A percentile compares a stretch with the other conserved stretches of the same genome.
Evolutionary conservation across 1,140 invertebrate genomes (phyloP).

Genomic region (Andrena cerasifolii): DNA sequence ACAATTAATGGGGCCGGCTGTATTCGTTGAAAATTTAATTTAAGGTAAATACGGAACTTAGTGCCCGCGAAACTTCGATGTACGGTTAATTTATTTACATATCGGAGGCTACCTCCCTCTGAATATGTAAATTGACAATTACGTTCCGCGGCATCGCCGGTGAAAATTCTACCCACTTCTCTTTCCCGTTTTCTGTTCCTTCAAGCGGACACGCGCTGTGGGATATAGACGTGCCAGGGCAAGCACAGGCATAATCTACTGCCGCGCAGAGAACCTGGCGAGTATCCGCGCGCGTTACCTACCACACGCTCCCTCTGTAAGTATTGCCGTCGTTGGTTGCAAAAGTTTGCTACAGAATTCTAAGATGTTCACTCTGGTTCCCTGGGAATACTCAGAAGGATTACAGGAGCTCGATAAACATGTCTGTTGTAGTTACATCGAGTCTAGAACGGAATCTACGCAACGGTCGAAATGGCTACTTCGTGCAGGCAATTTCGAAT

Average conservation of each 20-base stretch:
- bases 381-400: background rate
- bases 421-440: slow-evolving; percentile 18
- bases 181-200: background rate
- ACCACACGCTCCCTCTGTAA: background rate
- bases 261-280: background rate
- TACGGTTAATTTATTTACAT: slow-evolving; percentile 56
- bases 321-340: background rate
- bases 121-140: slow-evolving; percentile 57
- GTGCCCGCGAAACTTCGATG: slow-evolving; percentile 50
- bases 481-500: slow-evolving; percentile 3
- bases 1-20: slow-evolving; percentile 47
- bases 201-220: background rate
- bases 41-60: slow-evolving; percentile 52
- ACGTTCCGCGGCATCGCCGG: slow-evolving; percentile 16
- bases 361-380: background rate
- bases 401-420: slow-evolving; percentile 6
- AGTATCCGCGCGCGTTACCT: background rate
- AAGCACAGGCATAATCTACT: background rate
- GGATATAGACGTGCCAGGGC: background rate
- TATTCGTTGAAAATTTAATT: slow-evolving; percentile 58
- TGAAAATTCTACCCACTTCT: background rate
- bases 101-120: slow-evolving; percentile 32
- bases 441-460: background rate
- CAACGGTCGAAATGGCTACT: slow-evolving; percentile 11
- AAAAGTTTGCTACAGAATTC: slow-evolving; percentile 27